phyloP scores from a whole-genome alignment of 2,888 invertebrate genomes.

The Agapostemon virescens region DNA sequence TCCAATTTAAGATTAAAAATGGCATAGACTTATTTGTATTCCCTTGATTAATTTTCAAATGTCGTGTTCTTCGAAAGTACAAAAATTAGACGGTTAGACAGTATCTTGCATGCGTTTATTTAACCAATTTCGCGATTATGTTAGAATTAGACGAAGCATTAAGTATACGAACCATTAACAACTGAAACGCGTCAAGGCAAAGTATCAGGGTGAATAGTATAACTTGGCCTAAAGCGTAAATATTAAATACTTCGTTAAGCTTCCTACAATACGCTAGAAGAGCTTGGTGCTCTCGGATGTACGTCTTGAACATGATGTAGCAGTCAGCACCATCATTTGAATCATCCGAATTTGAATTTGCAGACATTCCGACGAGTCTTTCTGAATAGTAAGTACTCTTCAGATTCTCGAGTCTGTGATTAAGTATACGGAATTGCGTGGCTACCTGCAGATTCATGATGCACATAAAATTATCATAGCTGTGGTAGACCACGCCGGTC shows the following conservation, averaged over 20 bases:
- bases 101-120: no score
- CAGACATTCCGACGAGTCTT: not conserved
- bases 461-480: conserved; percentile 64
- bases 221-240: conserved; percentile 50
- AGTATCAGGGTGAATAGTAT: conserved; percentile 51
- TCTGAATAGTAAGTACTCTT: not conserved
- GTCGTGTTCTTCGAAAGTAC: no score
- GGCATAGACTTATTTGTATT: no score
- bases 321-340: not conserved
- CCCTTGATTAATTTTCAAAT: no score
- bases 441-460: conserved; percentile 60
- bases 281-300: conserved; percentile 53
- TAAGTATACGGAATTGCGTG: conserved; percentile 69
- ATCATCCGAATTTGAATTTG: not conserved
- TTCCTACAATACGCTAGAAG: conserved; percentile 55
- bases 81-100: no score
- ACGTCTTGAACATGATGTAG: conserved; percentile 45
- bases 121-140: no score
- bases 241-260: conserved; percentile 57
- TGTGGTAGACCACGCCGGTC: conserved; percentile 58
- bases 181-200: conserved; percentile 62
- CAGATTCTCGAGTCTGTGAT: conserved; percentile 45
- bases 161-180: conserved; percentile 56
- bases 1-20: no score
- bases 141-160: not conserved